Evolutionary conservation across 2,888 invertebrate species (phyloP), one percentile per base, ranked within the genome.

Genomic region (Microplitis deprimator): DNA sequence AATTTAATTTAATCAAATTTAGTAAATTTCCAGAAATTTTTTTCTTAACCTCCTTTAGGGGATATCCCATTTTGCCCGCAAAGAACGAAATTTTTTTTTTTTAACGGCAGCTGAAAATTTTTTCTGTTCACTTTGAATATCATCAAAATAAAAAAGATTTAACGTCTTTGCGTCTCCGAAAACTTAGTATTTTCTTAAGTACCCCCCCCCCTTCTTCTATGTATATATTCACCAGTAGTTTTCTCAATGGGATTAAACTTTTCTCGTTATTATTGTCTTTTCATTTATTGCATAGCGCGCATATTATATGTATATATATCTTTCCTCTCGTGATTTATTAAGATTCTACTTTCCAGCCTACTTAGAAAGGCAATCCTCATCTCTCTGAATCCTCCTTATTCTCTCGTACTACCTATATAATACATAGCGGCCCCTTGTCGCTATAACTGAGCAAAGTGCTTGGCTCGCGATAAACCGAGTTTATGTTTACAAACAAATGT

Each of bases 181-280:
- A 29, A 29, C 2, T 4, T 29, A 29, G 29, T 29, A 4, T 29
- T 29, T 29, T 29, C 29, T 29, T 29, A 29, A 29, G 29, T 29
- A 29, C 29, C 29, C 29, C 29, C 29, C 2, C 29, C 29, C 29
- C 29, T 29, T 29, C 7, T 10, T 59, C 7, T 17, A 50, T 40
- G 41, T 40, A 13, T 68, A 68, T 50, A 41, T 39, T 39, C 17
- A 61, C 16, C 0, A 7, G 16, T 71, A 41, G 8, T 16, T 16
- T 69, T 59, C 68, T 29, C 38, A 73, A 69, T 65, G 38, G 73
- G 68, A 77, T 73, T 77, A 77, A 77, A 77, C 70, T 77, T 77
- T 77, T 77, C 62, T 77, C 67, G 70, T 74, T 77, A 74, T 77
- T 77, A 74, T 77, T 75, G 64, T 50, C 50, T 70, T 75, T 71